A percentile compares a stretch with the other conserved stretches of the same genome.
These are phyloP conservation scores for Neelides folsomi DNA, from an alignment of 2,888 invertebrate genomes.

Conservation along the genomic window DNA sequence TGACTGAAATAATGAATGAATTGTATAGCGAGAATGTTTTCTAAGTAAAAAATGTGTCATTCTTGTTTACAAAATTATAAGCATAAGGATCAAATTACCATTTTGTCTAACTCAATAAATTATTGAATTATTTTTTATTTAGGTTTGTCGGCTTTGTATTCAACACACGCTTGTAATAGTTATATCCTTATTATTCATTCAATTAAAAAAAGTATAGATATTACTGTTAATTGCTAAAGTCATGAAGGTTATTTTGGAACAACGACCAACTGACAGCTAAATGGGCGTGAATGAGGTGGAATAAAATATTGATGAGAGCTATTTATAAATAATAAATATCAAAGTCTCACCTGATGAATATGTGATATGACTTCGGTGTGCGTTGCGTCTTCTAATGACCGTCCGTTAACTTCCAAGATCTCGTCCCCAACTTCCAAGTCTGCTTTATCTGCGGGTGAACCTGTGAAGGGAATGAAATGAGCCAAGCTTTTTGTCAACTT, in stretches of 20 bases:
- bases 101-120: too few species aligned
- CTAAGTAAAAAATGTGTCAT: too few species aligned
- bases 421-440: conserved; percentile 94
- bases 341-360: conserved; percentile 70
- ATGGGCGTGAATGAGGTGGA: not conserved
- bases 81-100: too few species aligned
- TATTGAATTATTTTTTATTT: too few species aligned
- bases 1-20: too few species aligned
- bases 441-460: conserved; percentile 76
- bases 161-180: too few species aligned
- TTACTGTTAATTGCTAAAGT: not conserved
- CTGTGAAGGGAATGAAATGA: conserved; percentile 39
- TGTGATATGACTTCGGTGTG: conserved; percentile 84
- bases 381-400: conserved; percentile 76
- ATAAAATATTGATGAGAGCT: not conserved
- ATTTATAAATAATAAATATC: not conserved
- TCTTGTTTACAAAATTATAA: too few species aligned
- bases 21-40: too few species aligned
- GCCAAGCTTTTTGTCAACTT: not conserved
- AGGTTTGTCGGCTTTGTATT: too few species aligned
- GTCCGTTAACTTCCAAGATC: conserved; percentile 93
- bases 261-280: not conserved
- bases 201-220: too few species aligned
- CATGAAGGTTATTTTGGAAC: not conserved
- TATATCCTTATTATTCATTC: too few species aligned